phyloP scores from a whole-genome alignment of 2,797 vertebrate species.

The Tachyglossus aculeatus region DNA sequence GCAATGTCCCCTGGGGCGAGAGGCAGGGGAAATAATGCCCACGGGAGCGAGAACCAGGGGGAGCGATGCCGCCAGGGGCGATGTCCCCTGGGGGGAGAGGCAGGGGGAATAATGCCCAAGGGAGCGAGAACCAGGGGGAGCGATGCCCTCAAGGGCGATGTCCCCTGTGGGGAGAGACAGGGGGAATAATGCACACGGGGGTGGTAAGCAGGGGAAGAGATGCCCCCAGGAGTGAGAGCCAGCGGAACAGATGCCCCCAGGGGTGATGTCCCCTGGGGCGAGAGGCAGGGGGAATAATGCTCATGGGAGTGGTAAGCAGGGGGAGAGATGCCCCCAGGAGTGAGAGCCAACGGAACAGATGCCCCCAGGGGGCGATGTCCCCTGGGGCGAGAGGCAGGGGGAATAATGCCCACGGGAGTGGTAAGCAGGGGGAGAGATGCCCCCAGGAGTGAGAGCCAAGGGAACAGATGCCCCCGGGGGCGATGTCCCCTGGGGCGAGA shows the following conservation, averaged over 20 bases:
- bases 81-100: too few species aligned
- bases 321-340: not conserved
- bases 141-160: accelerated
- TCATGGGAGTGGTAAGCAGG: too few species aligned
- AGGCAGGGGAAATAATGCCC: too few species aligned
- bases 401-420: too few species aligned
- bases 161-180: not conserved
- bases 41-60: too few species aligned
- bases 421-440: accelerated
- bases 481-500: not conserved
- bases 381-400: too few species aligned
- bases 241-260: not conserved
- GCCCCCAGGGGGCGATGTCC: not conserved
- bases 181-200: not conserved
- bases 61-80: too few species aligned
- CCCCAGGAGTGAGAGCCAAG: not conserved
- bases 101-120: too few species aligned
- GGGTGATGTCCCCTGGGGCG: not conserved
- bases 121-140: too few species aligned
- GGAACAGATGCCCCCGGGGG: not conserved
- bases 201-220: not conserved
- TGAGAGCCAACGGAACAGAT: not conserved
- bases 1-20: too few species aligned
- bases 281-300: not conserved
- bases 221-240: not conserved